A percentile compares a stretch with the other conserved stretches of the same genome.
Conservation (phyloP, 1,140 invertebrate genomes). For the Teleopsis dalmanni region DNA sequence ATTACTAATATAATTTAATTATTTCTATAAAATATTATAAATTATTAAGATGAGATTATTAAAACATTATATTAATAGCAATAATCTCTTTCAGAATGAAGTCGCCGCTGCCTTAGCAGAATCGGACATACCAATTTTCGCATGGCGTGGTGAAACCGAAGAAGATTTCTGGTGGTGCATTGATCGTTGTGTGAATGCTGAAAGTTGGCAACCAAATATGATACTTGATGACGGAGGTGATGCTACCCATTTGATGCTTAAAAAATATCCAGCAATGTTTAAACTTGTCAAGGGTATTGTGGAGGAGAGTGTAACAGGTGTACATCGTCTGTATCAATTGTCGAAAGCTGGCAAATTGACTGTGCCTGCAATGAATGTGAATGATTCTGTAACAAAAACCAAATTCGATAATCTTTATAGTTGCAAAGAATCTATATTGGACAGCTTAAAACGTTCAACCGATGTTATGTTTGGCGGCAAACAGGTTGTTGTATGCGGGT, state of each 20-base stretch:
- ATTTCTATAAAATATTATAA: no score
- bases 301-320: constrained; percentile 95
- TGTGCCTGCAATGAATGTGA: constrained; percentile 99
- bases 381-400: constrained; percentile 98
- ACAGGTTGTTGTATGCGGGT: constrained; percentile 93
- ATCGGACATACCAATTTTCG: constrained; percentile 81
- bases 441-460: constrained; percentile 42
- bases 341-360: constrained; percentile 90
- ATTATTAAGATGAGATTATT: no score
- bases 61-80: no score
- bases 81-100: constrained; percentile 65
- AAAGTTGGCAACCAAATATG: constrained; percentile 98
- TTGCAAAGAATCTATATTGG: constrained; percentile 44
- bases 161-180: constrained; percentile 99
- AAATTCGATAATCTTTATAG: constrained; percentile 80
- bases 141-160: constrained; percentile 93
- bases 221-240: constrained; percentile 97
- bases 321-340: constrained; percentile 92
- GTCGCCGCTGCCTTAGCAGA: constrained; percentile 94
- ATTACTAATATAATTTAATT: no score
- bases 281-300: constrained; percentile 96
- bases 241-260: constrained; percentile 93
- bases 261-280: constrained; percentile 92
- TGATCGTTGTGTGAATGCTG: constrained; percentile 84
- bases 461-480: constrained; percentile 99